Evolutionary conservation across 2,888 invertebrate species (phyloP), one percentile per base, ranked within the genome.

Genomic region (Sinohyriopsis cumingii): DNA sequence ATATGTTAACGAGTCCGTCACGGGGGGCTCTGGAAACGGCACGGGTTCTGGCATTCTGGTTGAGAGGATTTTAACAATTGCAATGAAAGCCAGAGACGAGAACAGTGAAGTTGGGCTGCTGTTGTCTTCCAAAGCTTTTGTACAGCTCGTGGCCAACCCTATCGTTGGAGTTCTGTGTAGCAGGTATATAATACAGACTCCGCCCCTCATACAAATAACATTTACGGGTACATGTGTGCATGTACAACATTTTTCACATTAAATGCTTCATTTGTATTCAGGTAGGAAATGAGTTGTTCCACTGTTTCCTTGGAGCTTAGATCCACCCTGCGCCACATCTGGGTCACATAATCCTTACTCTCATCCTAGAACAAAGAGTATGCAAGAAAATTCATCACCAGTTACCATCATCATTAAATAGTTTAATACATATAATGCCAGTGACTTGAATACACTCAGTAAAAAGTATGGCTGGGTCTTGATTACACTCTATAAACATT

Each of bases 111-210:
- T 90, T 12, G 91, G 91, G 0, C 85, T 90, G 81, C 80, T 91
- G 57, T 86, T 91, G 66, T 94, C 95, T 55, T 94, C 95, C 67
- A 95, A 95, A 90, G 95, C 95, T 28, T 90, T 95, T 73, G 93
- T 95, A 6, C 95, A 96, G 89, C 91, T 96, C 67, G 90, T 94
- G 71, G 92, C 93, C 82, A 95, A 95, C 88, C 95, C 95, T 3
- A 90, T 94, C 59, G 93, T 95, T 59, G 95, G 95, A 54, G 92
- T 92, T 75, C 88, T 94, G 63, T 94, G 94, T 5, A 92, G 87
- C 80, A 87, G 89, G 90, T 90, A 78, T 45, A 45, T 45, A 12
- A 45, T 1, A 33, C 7, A 7, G 33, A 33, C 33, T 45, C 45
- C 0, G 15, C 45, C 15, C 12, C 15, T 2, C 45, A 45, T 45